phyloP scores from a whole-genome alignment of 1,140 invertebrate genomes.

The Pogonomyrmex barbatus region DNA sequence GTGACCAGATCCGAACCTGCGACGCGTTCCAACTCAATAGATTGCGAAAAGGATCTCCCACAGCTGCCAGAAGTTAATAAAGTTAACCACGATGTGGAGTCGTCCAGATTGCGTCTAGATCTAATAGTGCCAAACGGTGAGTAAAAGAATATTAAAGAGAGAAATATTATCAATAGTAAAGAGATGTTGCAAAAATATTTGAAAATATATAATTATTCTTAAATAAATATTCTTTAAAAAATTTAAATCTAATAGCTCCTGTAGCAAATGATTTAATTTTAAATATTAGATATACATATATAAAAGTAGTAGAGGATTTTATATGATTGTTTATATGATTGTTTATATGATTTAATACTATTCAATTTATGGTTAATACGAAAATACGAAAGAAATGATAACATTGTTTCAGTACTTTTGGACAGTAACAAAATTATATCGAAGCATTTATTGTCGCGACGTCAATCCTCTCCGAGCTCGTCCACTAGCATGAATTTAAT shows the following conservation, averaged over 20 bases:
- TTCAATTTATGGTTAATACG: constrained; percentile 16
- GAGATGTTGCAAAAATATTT: background rate
- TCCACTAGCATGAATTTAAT: constrained; percentile 74
- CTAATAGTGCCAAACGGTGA: constrained; percentile 81
- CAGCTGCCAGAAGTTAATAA: constrained; percentile 75
- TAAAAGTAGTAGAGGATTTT: background rate
- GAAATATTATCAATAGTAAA: constrained; percentile 4
- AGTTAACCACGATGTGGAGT: constrained; percentile 73
- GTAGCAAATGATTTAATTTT: background rate
- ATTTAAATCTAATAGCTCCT: background rate
- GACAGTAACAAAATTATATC: constrained; percentile 77
- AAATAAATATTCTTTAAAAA: background rate
- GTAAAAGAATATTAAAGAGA: constrained; percentile 21
- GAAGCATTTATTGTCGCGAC: constrained; percentile 76
- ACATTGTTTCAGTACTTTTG: constrained; percentile 73
- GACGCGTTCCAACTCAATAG: constrained; percentile 81
- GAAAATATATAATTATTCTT: background rate
- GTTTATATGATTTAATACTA: background rate
- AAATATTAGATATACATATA: background rate
- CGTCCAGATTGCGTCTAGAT: constrained; percentile 72
- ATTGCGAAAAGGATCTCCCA: constrained; percentile 80
- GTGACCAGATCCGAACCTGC: constrained; percentile 80
- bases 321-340: background rate
- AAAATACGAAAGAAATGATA: background rate
- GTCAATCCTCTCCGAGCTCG: constrained; percentile 78